phyloP scores from a whole-genome alignment of 2,888 invertebrate species.

The Bellardia bayeri region DNA sequence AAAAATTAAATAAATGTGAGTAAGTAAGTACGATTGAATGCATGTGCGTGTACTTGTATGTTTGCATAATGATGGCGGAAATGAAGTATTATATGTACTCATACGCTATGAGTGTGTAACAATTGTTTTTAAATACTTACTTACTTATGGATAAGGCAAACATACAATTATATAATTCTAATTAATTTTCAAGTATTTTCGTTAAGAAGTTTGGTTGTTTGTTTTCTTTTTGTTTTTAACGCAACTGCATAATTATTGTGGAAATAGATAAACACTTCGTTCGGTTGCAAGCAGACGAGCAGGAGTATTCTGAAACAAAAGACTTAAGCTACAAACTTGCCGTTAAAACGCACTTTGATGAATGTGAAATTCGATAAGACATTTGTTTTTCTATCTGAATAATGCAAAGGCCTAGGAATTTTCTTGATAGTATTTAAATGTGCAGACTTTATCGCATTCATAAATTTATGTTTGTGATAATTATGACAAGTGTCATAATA shows the following conservation, averaged over 20 bases:
- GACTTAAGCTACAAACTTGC: conserved; percentile 56
- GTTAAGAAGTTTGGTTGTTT: conserved; percentile 16
- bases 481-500: background rate
- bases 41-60: background rate
- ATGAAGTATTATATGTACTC: conserved; percentile 71
- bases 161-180: conserved; percentile 57
- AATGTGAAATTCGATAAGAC: conserved; percentile 2
- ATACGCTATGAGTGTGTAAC: conserved; percentile 44
- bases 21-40: background rate
- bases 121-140: conserved; percentile 39
- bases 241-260: background rate
- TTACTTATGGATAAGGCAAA: conserved; percentile 58
- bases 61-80: conserved; percentile 80
- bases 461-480: conserved; percentile 28
- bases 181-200: conserved; percentile 66
- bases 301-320: conserved; percentile 47
- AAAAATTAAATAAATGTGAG: background rate
- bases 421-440: conserved; percentile 19
- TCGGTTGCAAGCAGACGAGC: background rate
- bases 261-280: conserved; percentile 26
- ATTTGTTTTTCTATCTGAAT: background rate
- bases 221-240: background rate
- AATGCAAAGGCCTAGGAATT: background rate
- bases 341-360: conserved; percentile 12
- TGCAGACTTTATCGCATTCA: background rate